Evolutionary conservation across 2,888 invertebrate genomes (phyloP), one percentile per base, ranked within the genome.

Genomic region (Gryllus longicercus): DNA sequence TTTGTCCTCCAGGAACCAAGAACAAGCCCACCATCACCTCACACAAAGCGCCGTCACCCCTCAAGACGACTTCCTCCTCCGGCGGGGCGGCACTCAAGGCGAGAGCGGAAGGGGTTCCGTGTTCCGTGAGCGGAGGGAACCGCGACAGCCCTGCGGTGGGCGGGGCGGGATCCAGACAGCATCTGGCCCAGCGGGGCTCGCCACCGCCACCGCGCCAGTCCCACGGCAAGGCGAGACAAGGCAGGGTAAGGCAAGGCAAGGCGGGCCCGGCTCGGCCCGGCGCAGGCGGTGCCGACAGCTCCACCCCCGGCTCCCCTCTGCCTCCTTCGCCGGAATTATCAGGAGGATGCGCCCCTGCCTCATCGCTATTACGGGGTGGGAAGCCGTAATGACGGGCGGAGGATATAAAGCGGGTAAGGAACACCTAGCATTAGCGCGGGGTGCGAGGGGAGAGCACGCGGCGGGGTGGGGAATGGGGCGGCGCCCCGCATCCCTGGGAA

Each of bases 391-490:
- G 63, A 63, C 63, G 63, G 63, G 63, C 63, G 63, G 63, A 63
- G 63, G 63, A 63, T 14, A 63, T 63, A 63, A 63, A 63, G 63
- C n/a, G 63, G 63, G 63, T n/a, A 63, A 63, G 63, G 63, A 63
- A 63, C 63, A 63, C 63, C 63, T 63, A 63, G 63, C n/a, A 63
- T 63, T 63, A 63, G 63, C 63, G 63, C 63, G n/a, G 63, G 38
- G 38, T 38, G 38, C 8, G 38, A 38, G 38, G 38, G 63, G n/a
- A 5, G 63, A 5, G n/a, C 12, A 16, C 63, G n/a, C 63, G 16
- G 63, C 14, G n/a, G 63, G 63, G 16, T 63, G 16, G 63, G n/a
- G 63, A 63, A 38, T 38, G 38, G 38, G 38, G 38, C 38, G 38
- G 38, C 38, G 38, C 38, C 38, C 38, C 38, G 38, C 63, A 63